Evolutionary conservation across 2,888 invertebrate species (phyloP), one percentile per base, ranked within the genome.

Genomic region (Eumerus sabulonum): DNA sequence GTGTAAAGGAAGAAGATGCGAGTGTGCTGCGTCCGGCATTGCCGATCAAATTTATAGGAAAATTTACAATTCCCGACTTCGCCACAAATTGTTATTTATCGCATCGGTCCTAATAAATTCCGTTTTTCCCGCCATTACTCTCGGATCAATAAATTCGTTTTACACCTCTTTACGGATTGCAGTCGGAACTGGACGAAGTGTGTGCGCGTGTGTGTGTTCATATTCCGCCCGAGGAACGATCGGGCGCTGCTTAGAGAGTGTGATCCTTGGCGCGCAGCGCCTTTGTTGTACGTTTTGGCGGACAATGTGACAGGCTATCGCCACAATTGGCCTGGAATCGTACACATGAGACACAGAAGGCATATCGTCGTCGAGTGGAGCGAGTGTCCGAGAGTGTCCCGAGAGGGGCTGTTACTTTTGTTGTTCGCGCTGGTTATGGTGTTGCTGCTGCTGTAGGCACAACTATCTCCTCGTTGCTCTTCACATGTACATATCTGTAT

Each of bases 41-140:
- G 27, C 45, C 48, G 64, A 35, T 57, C 48, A 62, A 73, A 72
- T 77, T 77, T 77, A 77, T 77, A 57, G 77, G 73, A 56, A 77
- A 77, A 77, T 73, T 77, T 77, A 67, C 67, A 73, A 73, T 77
- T 73, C 57, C 63, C 70, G 70, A 70, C 70, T 74, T 79, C 60
- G 60, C 67, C 77, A 77, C 77, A 79, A 74, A 81, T 81, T 74
- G 74, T 81, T 74, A 81, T 81, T 81, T 81, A 81, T 81, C 68
- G 74, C 74, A 70, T 70, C 47, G 64, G 64, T 68, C 35, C 74
- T 51, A 79, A 79, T 79, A 74, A 79, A 79, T 79, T 79, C 64
- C 73, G 56, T 74, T 64, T 79, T 68, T 79, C 68, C 79, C 74
- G 74, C 70, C 79, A 81, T 81, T 81, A 81, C 76, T 73, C 74